Conservation (phyloP, 2,888 invertebrate genomes). For the Peribatodes rhomboidaria region DNA sequence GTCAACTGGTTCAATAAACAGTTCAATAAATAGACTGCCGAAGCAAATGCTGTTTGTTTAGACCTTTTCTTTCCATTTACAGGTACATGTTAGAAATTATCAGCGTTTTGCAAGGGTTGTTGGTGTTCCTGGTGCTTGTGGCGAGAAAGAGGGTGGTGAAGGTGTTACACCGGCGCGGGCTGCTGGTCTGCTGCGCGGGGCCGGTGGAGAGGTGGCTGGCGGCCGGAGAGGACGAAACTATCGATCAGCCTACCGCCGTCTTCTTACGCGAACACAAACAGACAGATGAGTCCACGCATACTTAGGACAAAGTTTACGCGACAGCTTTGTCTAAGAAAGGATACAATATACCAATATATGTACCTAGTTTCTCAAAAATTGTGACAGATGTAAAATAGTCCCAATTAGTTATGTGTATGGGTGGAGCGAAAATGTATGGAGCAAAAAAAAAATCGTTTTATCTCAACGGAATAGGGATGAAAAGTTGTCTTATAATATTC, state of each 20-base stretch:
- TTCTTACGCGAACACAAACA: constrained; percentile 59
- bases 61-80: constrained; percentile 57
- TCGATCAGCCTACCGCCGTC: constrained; percentile 70
- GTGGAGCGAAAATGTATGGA: no score
- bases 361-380: no score
- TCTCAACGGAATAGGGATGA: no score
- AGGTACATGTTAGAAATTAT: constrained; percentile 87
- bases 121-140: constrained; percentile 87
- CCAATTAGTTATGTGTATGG: no score
- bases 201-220: constrained; percentile 66
- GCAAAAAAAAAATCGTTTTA: no score
- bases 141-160: constrained; percentile 84
- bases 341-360: not conserved
- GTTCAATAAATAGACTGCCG: no score
- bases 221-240: constrained; percentile 78
- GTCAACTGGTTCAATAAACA: no score
- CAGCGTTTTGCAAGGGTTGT: constrained; percentile 87
- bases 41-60: no score
- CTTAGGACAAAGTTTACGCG: not conserved
- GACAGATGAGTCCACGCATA: not conserved
- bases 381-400: no score
- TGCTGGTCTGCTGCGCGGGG: constrained; percentile 65
- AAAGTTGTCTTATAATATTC: no score
- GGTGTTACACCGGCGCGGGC: constrained; percentile 65
- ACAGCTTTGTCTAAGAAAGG: not conserved